Percentiles rank a stretch among this genome's conserved stretches.
These are phyloP conservation scores for Acomys russatus DNA, from an alignment of 2,797 vertebrate species.

Conservation along the genomic window DNA sequence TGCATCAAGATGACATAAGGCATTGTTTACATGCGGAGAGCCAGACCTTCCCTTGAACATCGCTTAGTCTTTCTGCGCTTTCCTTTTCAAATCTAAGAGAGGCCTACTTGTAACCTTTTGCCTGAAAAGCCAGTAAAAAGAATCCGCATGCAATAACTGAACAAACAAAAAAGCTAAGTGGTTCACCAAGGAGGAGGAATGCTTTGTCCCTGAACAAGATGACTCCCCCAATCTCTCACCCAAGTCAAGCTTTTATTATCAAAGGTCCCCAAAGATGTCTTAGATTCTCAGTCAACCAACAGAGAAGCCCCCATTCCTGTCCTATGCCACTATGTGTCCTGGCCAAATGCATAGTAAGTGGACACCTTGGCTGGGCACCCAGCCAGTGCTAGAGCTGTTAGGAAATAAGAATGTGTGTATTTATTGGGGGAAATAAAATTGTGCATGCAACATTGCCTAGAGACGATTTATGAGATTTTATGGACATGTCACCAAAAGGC, in stretches of 20 bases:
- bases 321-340: background rate
- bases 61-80: slow-evolving; percentile 16
- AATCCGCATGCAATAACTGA: background rate
- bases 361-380: slow-evolving; percentile 56
- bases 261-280: background rate
- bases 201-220: background rate
- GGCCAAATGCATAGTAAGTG: slow-evolving; percentile 7
- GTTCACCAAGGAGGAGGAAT: background rate
- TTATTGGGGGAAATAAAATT: slow-evolving; percentile 83
- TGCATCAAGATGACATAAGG: background rate
- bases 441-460: slow-evolving; percentile 3
- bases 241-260: background rate
- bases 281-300: background rate
- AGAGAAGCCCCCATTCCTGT: background rate
- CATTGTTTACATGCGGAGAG: background rate
- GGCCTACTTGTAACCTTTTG: background rate
- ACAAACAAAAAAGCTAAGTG: background rate
- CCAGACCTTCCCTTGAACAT: background rate
- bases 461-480: slow-evolving; percentile 80
- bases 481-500: slow-evolving; percentile 75
- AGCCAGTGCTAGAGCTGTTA: slow-evolving; percentile 70
- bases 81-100: slow-evolving; percentile 20
- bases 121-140: background rate
- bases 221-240: background rate
- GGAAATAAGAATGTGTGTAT: slow-evolving; percentile 77